A percentile compares a stretch with the other conserved stretches of the same genome.
Conservation (phyloP, 2,888 invertebrate genomes). For the Vanessa cardui region DNA sequence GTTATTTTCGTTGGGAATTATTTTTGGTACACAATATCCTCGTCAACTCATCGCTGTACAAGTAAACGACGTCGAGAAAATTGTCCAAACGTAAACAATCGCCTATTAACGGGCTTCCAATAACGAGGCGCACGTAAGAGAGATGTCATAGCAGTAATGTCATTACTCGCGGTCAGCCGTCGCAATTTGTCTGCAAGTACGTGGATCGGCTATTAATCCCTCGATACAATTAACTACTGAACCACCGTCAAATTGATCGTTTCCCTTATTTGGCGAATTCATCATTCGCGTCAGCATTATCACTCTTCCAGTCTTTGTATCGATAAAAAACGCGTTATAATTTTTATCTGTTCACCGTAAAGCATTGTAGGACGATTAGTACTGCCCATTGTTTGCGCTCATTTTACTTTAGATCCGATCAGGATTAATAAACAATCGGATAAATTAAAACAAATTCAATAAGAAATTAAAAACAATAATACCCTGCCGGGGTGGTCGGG, state of each 20-base stretch:
- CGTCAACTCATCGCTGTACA: not conserved
- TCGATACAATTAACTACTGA: constrained; percentile 63
- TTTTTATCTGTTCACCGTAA: not conserved
- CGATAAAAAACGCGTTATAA: not conserved
- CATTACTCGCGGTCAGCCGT: constrained; percentile 57
- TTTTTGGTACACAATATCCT: too few species aligned
- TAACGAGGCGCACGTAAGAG: constrained; percentile 47
- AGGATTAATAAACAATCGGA: constrained; percentile 17
- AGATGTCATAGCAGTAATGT: constrained; percentile 53
- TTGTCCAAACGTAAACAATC: constrained; percentile 36
- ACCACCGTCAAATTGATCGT: constrained; percentile 68
- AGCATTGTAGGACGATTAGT: not conserved
- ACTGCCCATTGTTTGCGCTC: not conserved
- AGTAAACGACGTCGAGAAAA: constrained; percentile 31
- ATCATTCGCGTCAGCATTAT: constrained; percentile 37
- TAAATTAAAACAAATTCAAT: constrained; percentile 64
- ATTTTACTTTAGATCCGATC: not conserved
- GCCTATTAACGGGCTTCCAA: constrained; percentile 40
- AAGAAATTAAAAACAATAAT: constrained; percentile 73
- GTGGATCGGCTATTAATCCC: constrained; percentile 75
- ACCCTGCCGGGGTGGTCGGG: constrained; percentile 76
- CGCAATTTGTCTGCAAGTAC: constrained; percentile 71
- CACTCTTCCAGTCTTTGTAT: constrained; percentile 19
- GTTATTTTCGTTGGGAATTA: not conserved
- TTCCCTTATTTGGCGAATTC: constrained; percentile 67